phyloP scores from a whole-genome alignment of 2,888 invertebrate genomes.

The Dromius quadrimaculatus region DNA sequence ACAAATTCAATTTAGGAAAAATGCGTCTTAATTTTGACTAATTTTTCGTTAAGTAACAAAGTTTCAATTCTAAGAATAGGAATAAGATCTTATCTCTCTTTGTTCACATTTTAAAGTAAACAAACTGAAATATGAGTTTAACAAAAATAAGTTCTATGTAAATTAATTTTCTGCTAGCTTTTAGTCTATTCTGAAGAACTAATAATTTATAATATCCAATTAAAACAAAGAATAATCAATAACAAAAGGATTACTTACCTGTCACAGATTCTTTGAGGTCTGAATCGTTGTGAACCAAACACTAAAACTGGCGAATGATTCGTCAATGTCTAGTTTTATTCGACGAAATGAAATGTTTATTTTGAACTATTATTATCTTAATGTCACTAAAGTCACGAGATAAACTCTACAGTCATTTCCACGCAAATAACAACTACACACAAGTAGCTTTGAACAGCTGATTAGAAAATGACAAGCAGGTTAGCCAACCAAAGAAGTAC shows the following conservation, averaged over 20 bases:
- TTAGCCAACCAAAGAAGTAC: not conserved
- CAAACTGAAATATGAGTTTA: too few species aligned
- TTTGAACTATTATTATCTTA: slow-evolving; percentile 15
- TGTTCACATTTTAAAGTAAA: too few species aligned
- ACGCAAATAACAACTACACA: slow-evolving; percentile 3
- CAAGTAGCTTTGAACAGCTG: slow-evolving; percentile 12
- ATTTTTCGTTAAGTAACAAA: too few species aligned
- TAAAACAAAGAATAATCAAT: slow-evolving; percentile 1
- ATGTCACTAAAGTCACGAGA: slow-evolving; percentile 24
- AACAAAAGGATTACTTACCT: slow-evolving; percentile 25
- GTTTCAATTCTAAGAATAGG: too few species aligned
- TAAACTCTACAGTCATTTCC: slow-evolving; percentile 14
- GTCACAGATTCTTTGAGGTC: not conserved
- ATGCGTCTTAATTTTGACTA: too few species aligned
- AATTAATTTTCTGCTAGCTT: too few species aligned
- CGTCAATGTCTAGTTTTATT: not conserved
- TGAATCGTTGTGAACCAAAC: not conserved
- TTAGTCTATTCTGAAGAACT: too few species aligned
- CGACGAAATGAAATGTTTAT: not conserved
- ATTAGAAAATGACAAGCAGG: slow-evolving; percentile 2
- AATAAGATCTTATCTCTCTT: too few species aligned
- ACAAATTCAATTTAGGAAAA: too few species aligned
- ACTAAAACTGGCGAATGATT: not conserved
- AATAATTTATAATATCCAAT: too few species aligned
- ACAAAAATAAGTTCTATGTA: too few species aligned